Evolutionary conservation across 2,888 invertebrate species (phyloP).

Genomic region (Cenopis cana): DNA sequence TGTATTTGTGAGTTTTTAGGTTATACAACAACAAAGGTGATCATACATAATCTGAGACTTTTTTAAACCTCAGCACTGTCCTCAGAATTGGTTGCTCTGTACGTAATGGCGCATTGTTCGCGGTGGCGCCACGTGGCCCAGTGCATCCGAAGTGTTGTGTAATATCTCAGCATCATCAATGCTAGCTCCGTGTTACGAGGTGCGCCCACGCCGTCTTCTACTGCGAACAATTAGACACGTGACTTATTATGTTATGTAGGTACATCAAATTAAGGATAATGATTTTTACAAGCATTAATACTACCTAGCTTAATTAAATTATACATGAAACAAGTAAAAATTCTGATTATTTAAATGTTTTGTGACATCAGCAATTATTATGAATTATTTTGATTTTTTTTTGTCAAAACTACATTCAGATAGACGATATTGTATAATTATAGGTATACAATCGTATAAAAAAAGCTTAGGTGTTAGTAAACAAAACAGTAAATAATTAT

Average conservation of each 20-base stretch:
- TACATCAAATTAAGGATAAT: not conserved
- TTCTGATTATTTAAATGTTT: not conserved
- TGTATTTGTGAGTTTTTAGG: no score
- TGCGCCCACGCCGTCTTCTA: conserved; percentile 19
- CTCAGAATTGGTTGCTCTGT: conserved; percentile 21
- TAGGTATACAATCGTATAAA: not conserved
- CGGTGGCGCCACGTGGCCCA: conserved; percentile 54
- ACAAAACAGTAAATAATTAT: conserved; percentile 32
- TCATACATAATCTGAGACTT: no score
- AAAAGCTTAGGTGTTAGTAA: conserved; percentile 12
- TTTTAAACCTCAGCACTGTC: not conserved
- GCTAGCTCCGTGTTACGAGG: conserved; percentile 16
- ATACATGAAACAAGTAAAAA: not conserved
- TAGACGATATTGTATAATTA: no score
- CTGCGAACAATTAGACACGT: not conserved
- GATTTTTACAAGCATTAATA: not conserved
- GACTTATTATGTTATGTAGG: not conserved
- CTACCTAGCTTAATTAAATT: not conserved
- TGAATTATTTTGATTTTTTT: not conserved
- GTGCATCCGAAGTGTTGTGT: conserved; percentile 38
- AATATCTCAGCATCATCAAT: conserved; percentile 38
- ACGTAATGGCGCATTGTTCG: conserved; percentile 63
- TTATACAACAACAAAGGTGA: no score
- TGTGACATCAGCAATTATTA: not conserved
- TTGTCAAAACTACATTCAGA: not conserved